These are phyloP conservation scores for Azemiops feae DNA, from an alignment of 2,113 vertebrate species.

Conservation along the genomic window DNA sequence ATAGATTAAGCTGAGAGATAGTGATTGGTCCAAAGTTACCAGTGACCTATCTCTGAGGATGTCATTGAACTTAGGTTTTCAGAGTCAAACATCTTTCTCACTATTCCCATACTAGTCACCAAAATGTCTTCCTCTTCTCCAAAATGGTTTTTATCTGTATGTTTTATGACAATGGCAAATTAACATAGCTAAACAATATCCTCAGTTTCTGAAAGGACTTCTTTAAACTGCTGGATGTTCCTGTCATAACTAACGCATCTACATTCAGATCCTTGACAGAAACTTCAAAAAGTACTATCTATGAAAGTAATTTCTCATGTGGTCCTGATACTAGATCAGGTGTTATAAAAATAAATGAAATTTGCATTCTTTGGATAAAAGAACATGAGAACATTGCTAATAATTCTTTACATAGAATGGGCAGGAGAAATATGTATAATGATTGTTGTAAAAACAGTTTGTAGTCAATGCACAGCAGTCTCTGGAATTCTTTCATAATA, in stretches of 20 bases:
- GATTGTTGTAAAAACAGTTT: no score
- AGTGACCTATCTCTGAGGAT: background rate
- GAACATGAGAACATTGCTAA: no score
- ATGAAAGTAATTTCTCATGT: no score
- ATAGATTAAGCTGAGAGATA: background rate
- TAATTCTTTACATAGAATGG: no score
- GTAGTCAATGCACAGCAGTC: background rate
- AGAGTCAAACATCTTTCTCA: background rate
- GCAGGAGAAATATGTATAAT: no score
- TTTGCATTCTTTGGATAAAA: no score
- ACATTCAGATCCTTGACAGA: background rate
- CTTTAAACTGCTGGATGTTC: background rate
- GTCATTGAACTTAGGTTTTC: background rate
- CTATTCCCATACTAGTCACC: background rate
- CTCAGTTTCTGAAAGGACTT: background rate
- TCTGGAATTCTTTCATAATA: no score
- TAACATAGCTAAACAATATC: background rate
- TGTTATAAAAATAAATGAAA: no score
- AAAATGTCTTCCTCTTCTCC: background rate
- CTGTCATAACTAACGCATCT: background rate
- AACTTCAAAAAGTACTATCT: background rate
- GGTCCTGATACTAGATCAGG: no score
- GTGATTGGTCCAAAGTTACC: background rate
- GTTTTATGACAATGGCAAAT: background rate
- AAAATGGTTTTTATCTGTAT: background rate